phyloP scores from a whole-genome alignment of 2,888 invertebrate genomes.

The Agrilus mali region DNA sequence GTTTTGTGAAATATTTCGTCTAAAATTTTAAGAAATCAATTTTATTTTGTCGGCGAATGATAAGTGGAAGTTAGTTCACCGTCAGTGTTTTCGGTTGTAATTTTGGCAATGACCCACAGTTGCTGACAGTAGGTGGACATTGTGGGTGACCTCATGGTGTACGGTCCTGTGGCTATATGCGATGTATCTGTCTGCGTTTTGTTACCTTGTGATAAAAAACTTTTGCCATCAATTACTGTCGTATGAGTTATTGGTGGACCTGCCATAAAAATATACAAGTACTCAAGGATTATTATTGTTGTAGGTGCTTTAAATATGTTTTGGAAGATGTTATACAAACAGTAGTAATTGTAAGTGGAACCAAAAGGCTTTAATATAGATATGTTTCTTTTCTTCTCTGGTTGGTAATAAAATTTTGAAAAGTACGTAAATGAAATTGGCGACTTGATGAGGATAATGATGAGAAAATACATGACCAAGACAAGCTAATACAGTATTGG shows the following conservation, averaged over 20 bases:
- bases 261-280: constrained; percentile 11
- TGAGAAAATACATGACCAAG: too few relatives aligned
- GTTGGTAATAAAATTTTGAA: too few relatives aligned
- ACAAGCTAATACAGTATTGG: too few relatives aligned
- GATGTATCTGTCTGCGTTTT: constrained; percentile 38
- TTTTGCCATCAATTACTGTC: constrained; percentile 46
- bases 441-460: too few relatives aligned
- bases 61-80: constrained; percentile 38
- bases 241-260: constrained; percentile 46
- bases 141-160: constrained; percentile 71
- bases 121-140: constrained; percentile 86
- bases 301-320: too few relatives aligned
- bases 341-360: too few relatives aligned
- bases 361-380: too few relatives aligned
- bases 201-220: constrained; percentile 36
- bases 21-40: constrained; percentile 30
- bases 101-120: constrained; percentile 81
- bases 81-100: constrained; percentile 72
- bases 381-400: too few relatives aligned
- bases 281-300: too few relatives aligned
- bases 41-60: neutral
- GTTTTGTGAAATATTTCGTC: constrained; percentile 85
- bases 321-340: too few relatives aligned
- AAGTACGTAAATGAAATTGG: too few relatives aligned
- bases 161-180: constrained; percentile 63